phyloP scores from a whole-genome alignment of 1,140 invertebrate species.

The Leptinotarsa defecta region DNA sequence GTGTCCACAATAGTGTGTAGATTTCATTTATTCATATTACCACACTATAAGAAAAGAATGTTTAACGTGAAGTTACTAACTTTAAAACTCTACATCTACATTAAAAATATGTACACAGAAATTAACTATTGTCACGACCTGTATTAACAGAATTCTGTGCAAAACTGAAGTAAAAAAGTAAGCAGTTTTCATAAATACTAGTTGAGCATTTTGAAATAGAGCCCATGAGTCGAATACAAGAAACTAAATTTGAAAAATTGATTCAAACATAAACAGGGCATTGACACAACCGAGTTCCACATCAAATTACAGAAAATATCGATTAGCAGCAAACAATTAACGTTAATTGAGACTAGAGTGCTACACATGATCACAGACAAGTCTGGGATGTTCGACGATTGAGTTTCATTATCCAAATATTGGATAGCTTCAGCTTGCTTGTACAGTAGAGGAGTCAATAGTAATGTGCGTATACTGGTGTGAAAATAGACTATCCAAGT shows the following conservation, averaged over 20 bases:
- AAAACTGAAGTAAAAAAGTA: constrained; percentile 26
- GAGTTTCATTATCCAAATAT: too few species aligned
- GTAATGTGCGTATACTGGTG: too few species aligned
- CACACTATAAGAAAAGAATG: constrained; percentile 36
- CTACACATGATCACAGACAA: constrained; percentile 35
- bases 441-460: too few species aligned
- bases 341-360: constrained; percentile 36
- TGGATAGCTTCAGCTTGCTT: too few species aligned
- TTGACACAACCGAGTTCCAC: constrained; percentile 18
- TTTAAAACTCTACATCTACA: constrained; percentile 37
- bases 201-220: constrained; percentile 32
- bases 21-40: constrained; percentile 30
- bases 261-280: constrained; percentile 19
- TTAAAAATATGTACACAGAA: constrained; percentile 42
- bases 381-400: not conserved
- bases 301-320: constrained; percentile 20
- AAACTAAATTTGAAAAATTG: constrained; percentile 17
- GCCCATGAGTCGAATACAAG: constrained; percentile 20
- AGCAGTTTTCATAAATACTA: constrained; percentile 30
- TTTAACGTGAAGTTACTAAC: constrained; percentile 34
- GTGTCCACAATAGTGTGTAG: constrained; percentile 43
- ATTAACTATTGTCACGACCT: constrained; percentile 46
- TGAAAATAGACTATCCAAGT: too few species aligned
- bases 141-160: constrained; percentile 40
- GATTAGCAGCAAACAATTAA: constrained; percentile 23